These are phyloP conservation scores for Fringilla coelebs DNA, from an alignment of 2,797 vertebrate species.

Conservation along the genomic window DNA sequence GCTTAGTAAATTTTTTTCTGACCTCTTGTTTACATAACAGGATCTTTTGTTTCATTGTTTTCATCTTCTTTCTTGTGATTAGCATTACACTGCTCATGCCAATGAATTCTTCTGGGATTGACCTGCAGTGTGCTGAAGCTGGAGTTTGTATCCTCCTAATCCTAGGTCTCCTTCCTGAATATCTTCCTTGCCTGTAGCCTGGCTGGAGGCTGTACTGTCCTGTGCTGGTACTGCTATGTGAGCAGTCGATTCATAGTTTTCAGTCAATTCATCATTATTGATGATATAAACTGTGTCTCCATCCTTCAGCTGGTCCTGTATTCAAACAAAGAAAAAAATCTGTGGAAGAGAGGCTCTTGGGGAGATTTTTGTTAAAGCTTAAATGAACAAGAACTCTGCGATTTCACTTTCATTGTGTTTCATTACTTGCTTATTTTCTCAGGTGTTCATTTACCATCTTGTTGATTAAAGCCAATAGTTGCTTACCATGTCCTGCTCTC, in stretches of 20 bases:
- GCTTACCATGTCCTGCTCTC: neutral
- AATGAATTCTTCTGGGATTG: slow-evolving; percentile 22
- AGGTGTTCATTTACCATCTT: neutral
- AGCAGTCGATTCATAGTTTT: slow-evolving; percentile 12
- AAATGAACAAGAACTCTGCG: neutral
- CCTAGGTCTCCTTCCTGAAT: slow-evolving; percentile 83
- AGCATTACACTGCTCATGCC: neutral
- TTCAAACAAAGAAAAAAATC: neutral
- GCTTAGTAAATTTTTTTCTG: neutral
- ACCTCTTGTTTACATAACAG: neutral
- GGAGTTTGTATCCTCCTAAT: slow-evolving; percentile 72
- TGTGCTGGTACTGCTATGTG: neutral
- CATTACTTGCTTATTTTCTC: neutral
- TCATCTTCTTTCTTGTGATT: neutral
- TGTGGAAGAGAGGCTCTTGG: neutral
- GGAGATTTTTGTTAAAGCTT: neutral
- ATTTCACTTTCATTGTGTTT: neutral
- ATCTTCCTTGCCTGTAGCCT: slow-evolving; percentile 72
- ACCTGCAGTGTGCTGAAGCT: slow-evolving; percentile 29
- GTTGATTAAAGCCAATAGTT: neutral
- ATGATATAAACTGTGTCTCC: slow-evolving; percentile 71
- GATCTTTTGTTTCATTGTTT: neutral
- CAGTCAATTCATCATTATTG: slow-evolving; percentile 65
- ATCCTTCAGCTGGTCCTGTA: slow-evolving; percentile 74
- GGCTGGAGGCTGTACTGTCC: neutral